Evolutionary conservation across 1,140 invertebrate genomes (phyloP), one percentile per base, ranked within the genome.

Genomic region (Oppia nitens): DNA sequence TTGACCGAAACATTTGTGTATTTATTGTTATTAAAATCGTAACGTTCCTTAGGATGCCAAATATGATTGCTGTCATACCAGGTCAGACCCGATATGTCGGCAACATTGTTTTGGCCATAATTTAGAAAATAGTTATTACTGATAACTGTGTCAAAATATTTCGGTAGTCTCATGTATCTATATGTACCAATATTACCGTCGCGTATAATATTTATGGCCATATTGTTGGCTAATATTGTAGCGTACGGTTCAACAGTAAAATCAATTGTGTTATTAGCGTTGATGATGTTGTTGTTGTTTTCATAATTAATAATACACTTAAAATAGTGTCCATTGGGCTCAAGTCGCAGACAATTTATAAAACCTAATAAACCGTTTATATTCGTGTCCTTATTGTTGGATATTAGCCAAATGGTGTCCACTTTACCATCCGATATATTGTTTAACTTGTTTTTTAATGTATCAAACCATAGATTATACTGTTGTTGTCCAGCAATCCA

Each of bases 161-260:
- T n/a, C n/a, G n/a, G n/a, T n/a, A n/a, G n/a, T n/a, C n/a, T n/a
- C 12, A 56, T 29, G 70, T 95, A 89, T 25, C 85, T 77, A 71
- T 83, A 89, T 4, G 79, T 79, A 57, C 92, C 92, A 87, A 88
- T 95, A 23, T 75, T 72, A 20, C 80, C 81, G 66, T 82, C 76
- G 66, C 80, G 81, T 57, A 81, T 76, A 24, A 95, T 82, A 71
- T 95, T 95, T 59, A 85, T 79, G 20, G 85, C 74, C 12, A 95
- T 68, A 72, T 94, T 87, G n/a, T n/a, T n/a, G 66, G 81, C 82
- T 29, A 75, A 71, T 48, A 86, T 67, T 66, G 90, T 80, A 49
- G 74, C 68, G 17, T 28, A 14, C 27, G 25, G 25, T 12, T 26
- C 12, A 11, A 12, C 25, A 21, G 21, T 12, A 11, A 52, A 11